Conservation (phyloP, 2,888 invertebrate genomes). For the Apamea epomidion region DNA sequence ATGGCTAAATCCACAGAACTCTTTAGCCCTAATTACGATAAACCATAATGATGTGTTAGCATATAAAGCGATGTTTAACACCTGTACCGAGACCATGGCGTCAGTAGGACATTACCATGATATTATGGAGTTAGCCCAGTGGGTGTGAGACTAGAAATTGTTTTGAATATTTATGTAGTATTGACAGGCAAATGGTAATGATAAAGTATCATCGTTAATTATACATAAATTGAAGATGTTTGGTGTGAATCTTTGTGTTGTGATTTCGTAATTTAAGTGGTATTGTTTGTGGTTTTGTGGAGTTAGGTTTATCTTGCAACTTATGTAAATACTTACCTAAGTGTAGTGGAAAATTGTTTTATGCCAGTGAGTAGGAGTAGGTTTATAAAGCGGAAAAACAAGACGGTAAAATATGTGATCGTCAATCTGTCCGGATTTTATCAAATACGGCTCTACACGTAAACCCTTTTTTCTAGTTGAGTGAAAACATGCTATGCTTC, state of each 20-base stretch:
- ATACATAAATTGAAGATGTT: conserved; percentile 52
- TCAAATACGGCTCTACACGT: conserved; percentile 1
- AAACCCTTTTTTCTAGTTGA: neutral
- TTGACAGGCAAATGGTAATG: conserved; percentile 54
- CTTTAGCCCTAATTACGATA: neutral
- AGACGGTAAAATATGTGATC: neutral
- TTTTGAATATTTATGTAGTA: conserved; percentile 53
- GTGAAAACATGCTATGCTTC: neutral
- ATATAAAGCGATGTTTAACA: conserved; percentile 39
- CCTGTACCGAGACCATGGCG: conserved; percentile 47
- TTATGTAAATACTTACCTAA: neutral
- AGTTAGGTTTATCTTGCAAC: neutral
- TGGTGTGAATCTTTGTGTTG: conserved; percentile 27
- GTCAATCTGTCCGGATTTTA: neutral
- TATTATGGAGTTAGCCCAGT: conserved; percentile 54
- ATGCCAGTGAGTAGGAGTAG: neutral
- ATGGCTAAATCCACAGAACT: neutral
- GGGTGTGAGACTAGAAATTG: conserved; percentile 62
- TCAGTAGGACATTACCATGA: conserved; percentile 57
- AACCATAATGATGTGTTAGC: conserved; percentile 43
- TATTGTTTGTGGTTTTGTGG: conserved; percentile 19
- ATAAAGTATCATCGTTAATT: conserved; percentile 47
- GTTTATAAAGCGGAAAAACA: neutral
- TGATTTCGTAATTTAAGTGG: conserved; percentile 21
- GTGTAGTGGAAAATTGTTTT: neutral